Base-by-base conservation (phyloP, 2,113 vertebrate species). In the Pavo muticus region DNA sequence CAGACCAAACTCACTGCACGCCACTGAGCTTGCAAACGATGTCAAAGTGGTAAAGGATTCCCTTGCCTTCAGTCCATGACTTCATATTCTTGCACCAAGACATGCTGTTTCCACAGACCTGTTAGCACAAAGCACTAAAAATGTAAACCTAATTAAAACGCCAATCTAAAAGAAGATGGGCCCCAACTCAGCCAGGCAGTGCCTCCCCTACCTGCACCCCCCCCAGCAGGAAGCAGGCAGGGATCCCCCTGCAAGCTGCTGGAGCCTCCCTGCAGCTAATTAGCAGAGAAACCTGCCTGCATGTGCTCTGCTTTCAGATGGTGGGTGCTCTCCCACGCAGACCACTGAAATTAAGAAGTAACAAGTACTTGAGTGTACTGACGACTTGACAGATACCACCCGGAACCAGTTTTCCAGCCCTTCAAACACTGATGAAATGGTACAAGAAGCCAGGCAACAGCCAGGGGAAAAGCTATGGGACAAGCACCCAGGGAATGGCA, bases 401-500 rank as follows among this genome's bases (percentile, higher is more conserved):
- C 84, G 13, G 84, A 29, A 50, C 27, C 32, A 12, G n/a, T 1
- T 40, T 40, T 14, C 45, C 3, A 69, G 45, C 35, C 69, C 70
- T 21, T 42, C 37, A 50, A 20, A 20, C 15, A 1, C 2, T 11
- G 17, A 1, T 4, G 44, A 61, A 65, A 76, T 0, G 12, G 8
- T 8, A 75, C 39, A 52, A 39, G 20, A 35, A 68, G 16, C 1
- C 82, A 17, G 11, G 37, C 45, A 8, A 15, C 0, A 0, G 24
- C 7, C 45, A 8, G 11, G 11, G 37, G 45, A 44, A 71, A 71
- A 17, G 32, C 61, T 17, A 7, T 0, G 1, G n/a, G 30, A 7
- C 20, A 35, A 16, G 32, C 4, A 45, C 5, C 5, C 0, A 0
- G 11, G 29, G 30, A 19, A 32, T 15, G 42, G 29, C 13, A 8